phyloP scores from a whole-genome alignment of 2,113 vertebrate genomes.

The Xenopus laevis region DNA sequence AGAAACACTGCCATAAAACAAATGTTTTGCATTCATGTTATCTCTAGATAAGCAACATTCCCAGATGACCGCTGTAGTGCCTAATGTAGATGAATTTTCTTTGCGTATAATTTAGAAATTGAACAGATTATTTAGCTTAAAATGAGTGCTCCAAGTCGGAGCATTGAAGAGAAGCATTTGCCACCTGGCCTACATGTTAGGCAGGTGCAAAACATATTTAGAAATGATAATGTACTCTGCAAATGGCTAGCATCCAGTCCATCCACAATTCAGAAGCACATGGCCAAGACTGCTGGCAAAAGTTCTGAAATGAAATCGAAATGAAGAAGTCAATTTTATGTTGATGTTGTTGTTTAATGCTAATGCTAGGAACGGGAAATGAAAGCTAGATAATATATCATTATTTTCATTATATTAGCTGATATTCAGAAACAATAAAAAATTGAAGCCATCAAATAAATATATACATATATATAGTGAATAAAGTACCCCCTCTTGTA shows the following conservation, averaged over 20 bases:
- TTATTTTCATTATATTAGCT: neutral
- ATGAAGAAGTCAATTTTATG: neutral
- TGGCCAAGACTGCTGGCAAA: neutral
- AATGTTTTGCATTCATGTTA: too few species aligned
- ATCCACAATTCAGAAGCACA: constrained; percentile 13
- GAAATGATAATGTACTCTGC: constrained; percentile 11
- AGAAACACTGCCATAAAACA: too few species aligned
- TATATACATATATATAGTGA: too few species aligned
- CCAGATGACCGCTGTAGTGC: neutral
- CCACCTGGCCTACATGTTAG: constrained; percentile 19
- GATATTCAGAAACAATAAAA: too few species aligned
- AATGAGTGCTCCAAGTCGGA: neutral
- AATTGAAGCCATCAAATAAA: too few species aligned
- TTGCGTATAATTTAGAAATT: neutral
- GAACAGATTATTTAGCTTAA: neutral
- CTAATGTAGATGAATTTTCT: neutral
- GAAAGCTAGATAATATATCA: neutral
- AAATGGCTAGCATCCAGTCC: constrained; percentile 16
- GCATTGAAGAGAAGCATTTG: neutral
- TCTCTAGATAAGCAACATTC: neutral
- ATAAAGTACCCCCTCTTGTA: too few species aligned
- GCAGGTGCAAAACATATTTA: constrained; percentile 34
- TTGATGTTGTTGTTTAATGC: too few species aligned
- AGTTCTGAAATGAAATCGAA: neutral
- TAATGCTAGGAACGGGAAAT: neutral